Percentiles rank a stretch among this genome's conserved stretches.
phyloP scores from a whole-genome alignment of 2,113 vertebrate genomes.

The Hylia prasina region DNA sequence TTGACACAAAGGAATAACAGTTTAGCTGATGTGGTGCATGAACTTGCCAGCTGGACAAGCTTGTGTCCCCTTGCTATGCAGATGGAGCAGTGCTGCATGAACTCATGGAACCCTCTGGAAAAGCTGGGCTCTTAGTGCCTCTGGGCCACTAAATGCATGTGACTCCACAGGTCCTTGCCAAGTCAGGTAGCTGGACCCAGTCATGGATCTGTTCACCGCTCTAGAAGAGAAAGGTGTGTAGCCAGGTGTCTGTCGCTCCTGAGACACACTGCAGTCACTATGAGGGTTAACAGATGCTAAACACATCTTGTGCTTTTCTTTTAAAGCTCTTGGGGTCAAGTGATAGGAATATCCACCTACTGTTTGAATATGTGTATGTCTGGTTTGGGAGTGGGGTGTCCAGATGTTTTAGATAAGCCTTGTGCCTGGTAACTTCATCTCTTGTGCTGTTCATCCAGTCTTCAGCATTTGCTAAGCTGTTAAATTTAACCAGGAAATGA shows the following conservation, averaged over 20 bases:
- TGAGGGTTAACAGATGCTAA: not conserved
- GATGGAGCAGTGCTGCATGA: not conserved
- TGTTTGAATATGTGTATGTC: not conserved
- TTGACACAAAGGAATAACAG: not conserved
- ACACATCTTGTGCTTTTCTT: not conserved
- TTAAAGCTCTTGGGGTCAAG: not conserved
- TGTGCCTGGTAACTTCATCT: not conserved
- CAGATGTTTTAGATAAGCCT: not conserved
- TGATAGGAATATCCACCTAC: not conserved
- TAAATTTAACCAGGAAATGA: not conserved
- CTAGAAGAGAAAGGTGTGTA: not conserved
- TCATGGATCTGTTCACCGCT: not conserved
- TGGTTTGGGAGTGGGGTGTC: not conserved
- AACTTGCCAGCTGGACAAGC: not conserved
- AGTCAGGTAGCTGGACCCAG: not conserved
- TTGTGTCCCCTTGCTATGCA: not conserved
- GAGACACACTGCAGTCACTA: not conserved
- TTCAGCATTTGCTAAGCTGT: not conserved
- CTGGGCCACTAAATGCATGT: not conserved
- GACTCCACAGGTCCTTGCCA: not conserved
- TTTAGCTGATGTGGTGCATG: not conserved
- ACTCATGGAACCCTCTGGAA: not conserved
- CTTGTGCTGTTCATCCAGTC: not conserved
- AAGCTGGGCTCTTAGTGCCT: not conserved
- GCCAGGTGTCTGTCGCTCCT: not conserved